Conservation (phyloP, 2,888 invertebrate genomes). For the Digitonthophagus gazella region DNA sequence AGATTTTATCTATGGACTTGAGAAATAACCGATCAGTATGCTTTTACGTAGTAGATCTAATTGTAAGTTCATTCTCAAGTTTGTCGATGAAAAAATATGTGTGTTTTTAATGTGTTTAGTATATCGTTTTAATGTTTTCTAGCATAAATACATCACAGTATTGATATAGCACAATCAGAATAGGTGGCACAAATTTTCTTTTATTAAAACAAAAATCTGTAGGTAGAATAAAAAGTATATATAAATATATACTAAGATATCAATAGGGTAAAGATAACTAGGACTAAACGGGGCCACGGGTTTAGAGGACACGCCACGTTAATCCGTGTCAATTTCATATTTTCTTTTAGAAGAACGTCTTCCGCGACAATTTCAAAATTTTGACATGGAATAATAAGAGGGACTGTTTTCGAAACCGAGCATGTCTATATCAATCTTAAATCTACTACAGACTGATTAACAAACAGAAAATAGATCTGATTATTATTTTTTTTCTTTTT, state of each 20-base stretch:
- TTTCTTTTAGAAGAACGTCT: too few relatives aligned
- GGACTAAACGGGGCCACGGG: constrained; percentile 8
- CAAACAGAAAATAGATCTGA: background rate
- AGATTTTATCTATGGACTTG: too few relatives aligned
- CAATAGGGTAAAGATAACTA: background rate
- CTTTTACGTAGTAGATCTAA: too few relatives aligned
- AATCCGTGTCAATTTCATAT: too few relatives aligned
- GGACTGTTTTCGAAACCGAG: too few relatives aligned
- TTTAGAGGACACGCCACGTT: too few relatives aligned
- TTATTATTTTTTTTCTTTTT: too few relatives aligned
- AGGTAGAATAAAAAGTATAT: background rate
- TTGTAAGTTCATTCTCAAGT: too few relatives aligned
- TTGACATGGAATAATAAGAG: too few relatives aligned
- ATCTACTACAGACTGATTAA: background rate
- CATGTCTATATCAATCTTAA: background rate
- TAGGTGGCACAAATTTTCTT: background rate
- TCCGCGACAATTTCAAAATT: too few relatives aligned
- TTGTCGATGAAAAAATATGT: too few relatives aligned
- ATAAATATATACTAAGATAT: background rate
- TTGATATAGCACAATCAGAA: background rate
- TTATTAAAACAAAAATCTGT: background rate
- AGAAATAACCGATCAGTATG: too few relatives aligned
- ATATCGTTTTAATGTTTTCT: background rate
- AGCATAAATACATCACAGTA: background rate
- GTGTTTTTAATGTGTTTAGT: background rate